phyloP scores from a whole-genome alignment of 2,888 invertebrate species.

The Tinea trinotella region DNA sequence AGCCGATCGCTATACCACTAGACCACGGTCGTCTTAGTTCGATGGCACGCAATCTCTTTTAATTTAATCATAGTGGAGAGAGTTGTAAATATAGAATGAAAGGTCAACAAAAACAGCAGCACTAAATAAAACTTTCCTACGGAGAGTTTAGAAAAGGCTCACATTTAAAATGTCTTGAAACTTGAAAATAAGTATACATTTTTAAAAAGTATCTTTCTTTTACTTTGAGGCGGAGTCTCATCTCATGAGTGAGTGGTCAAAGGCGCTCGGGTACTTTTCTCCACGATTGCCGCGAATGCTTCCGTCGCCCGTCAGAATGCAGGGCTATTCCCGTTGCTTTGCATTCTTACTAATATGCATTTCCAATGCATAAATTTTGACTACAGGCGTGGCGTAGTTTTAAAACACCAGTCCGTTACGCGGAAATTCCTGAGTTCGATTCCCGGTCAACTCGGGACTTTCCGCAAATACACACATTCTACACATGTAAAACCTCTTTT shows the following conservation, averaged over 20 bases:
- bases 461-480: no score
- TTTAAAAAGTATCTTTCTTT: conserved; percentile 15
- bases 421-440: no score
- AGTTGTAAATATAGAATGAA: not conserved
- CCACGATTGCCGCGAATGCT: conserved; percentile 48
- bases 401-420: no score
- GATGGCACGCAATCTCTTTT: no score
- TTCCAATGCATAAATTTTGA: not conserved
- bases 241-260: conserved; percentile 46
- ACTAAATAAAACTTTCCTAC: not conserved
- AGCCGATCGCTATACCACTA: no score
- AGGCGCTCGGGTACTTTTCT: conserved; percentile 48
- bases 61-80: no score
- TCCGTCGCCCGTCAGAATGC: conserved; percentile 31
- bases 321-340: not conserved
- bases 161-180: conserved; percentile 14
- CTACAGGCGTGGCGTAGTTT: no score
- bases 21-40: no score
- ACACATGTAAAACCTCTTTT: no score
- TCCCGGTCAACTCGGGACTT: no score
- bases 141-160: conserved; percentile 8
- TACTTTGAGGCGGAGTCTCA: conserved; percentile 12
- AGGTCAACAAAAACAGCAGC: not conserved
- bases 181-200: conserved; percentile 15
- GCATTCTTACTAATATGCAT: not conserved